phyloP scores from a whole-genome alignment of 1,140 invertebrate genomes.

The Xylocopa sonorina region DNA sequence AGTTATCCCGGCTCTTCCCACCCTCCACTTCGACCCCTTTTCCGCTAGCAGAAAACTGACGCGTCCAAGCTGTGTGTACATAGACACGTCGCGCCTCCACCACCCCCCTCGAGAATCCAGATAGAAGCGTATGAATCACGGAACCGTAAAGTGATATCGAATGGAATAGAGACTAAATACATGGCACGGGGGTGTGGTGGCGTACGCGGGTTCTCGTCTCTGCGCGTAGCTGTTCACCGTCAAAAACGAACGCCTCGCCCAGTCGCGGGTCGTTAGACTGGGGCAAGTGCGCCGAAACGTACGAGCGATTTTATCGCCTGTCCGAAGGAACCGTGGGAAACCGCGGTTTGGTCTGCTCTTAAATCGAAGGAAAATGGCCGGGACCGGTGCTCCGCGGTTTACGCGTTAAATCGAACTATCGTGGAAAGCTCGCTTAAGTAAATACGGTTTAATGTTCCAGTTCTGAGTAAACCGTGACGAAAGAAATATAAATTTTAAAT shows the following conservation, averaged over 20 bases:
- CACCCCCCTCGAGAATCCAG: too few relatives aligned
- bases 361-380: neutral
- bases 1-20: too few relatives aligned
- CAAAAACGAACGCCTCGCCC: conserved; percentile 61
- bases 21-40: conserved; percentile 33
- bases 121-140: conserved; percentile 68
- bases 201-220: conserved; percentile 31
- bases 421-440: neutral
- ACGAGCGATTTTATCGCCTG: neutral
- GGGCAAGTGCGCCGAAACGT: neutral
- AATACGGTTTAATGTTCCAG: neutral
- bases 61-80: conserved; percentile 7
- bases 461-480: too few relatives aligned
- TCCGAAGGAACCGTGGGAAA: neutral
- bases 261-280: conserved; percentile 66
- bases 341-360: neutral
- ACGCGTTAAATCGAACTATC: neutral
- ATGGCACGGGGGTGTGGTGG: too few relatives aligned
- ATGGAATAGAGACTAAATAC: conserved; percentile 64
- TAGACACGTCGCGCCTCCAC: neutral
- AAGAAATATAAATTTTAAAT: too few relatives aligned
- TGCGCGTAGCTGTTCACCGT: conserved; percentile 53
- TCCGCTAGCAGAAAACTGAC: conserved; percentile 35
- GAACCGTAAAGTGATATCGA: conserved; percentile 74
- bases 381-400: neutral